Evolutionary conservation across 2,888 invertebrate species (phyloP).

Genomic region (Limnephilus lunatus): DNA sequence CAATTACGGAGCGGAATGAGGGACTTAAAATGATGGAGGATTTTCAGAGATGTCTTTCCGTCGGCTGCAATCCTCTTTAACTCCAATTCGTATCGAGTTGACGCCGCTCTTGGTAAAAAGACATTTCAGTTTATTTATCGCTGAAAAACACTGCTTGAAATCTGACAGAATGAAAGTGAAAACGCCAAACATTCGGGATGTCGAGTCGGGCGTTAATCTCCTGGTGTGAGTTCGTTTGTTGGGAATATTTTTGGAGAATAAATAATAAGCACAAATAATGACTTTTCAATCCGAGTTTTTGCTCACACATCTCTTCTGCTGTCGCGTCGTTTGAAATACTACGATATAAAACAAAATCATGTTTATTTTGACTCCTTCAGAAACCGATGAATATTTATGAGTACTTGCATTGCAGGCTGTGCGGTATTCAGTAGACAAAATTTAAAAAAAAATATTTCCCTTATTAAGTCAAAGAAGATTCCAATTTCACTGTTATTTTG

Average conservation of each 20-base stretch:
- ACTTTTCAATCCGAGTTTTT: neutral
- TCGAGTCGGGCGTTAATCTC: constrained; percentile 7
- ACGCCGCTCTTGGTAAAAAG: neutral
- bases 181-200: constrained; percentile 25
- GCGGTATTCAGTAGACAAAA: too few species aligned
- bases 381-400: too few species aligned
- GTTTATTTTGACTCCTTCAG: neutral
- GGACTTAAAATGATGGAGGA: neutral
- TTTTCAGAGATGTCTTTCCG: neutral
- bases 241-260: neutral
- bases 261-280: neutral
- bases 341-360: neutral
- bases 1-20: neutral
- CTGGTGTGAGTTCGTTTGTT: neutral
- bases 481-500: too few species aligned
- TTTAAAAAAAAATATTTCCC: too few species aligned
- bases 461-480: too few species aligned
- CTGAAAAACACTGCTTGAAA: constrained; percentile 36
- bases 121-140: constrained; percentile 33
- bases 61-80: constrained; percentile 13
- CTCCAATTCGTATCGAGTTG: constrained; percentile 36
- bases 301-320: neutral
- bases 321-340: neutral
- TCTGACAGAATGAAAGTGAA: constrained; percentile 36
- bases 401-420: too few species aligned